Percentiles rank a stretch among this genome's conserved stretches.
Conservation (phyloP, 2,888 invertebrate species). For the Agonopterix alstromeriana region DNA sequence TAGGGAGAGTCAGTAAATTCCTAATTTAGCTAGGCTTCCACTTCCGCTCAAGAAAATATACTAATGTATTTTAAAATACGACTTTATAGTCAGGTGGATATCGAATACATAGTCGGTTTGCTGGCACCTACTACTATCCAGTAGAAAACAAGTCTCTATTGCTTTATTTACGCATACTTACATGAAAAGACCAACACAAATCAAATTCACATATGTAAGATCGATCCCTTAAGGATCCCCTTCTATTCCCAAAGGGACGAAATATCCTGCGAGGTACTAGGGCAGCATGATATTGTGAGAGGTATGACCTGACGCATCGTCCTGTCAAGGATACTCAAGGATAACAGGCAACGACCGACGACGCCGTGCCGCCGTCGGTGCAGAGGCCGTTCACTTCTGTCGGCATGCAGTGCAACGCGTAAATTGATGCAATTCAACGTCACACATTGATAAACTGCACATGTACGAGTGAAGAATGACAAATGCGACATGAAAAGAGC, state of each 20-base stretch:
- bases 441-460: conserved; percentile 11
- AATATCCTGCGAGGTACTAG: conserved; percentile 75
- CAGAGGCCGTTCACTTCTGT: conserved; percentile 46
- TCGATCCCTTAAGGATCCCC: conserved; percentile 47
- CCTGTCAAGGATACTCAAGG: conserved; percentile 74
- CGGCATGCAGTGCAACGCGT: conserved; percentile 17
- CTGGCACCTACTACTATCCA: too few relatives aligned
- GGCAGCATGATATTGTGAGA: conserved; percentile 53
- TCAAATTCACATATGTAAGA: too few relatives aligned
- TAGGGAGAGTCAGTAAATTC: neutral
- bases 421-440: conserved; percentile 14
- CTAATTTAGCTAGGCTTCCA: too few relatives aligned
- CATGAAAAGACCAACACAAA: too few relatives aligned
- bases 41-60: too few relatives aligned
- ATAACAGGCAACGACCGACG: conserved; percentile 58
- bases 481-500: too few relatives aligned
- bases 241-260: conserved; percentile 75
- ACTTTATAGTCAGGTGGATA: too few relatives aligned
- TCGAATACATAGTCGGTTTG: too few relatives aligned
- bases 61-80: too few relatives aligned
- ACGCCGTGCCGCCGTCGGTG: conserved; percentile 8
- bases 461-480: neutral
- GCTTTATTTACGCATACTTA: too few relatives aligned
- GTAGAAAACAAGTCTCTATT: too few relatives aligned
- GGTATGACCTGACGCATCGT: conserved; percentile 45